Conservation (phyloP, 2,113 vertebrate species). For the Tetrao urogallus region DNA sequence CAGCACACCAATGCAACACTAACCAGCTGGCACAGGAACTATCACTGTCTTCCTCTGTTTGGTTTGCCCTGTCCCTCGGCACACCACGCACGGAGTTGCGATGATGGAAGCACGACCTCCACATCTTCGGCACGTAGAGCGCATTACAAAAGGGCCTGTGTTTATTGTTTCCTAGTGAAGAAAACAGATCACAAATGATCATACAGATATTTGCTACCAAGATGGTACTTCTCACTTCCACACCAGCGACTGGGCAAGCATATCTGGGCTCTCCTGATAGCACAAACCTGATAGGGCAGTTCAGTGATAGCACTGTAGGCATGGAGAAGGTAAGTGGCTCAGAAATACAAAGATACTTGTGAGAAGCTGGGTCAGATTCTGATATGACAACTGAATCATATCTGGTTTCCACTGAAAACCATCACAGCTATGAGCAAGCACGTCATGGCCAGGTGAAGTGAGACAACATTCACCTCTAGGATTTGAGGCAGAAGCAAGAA, state of each 20-base stretch:
- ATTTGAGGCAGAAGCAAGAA: not conserved
- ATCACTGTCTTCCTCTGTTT: slow-evolving; percentile 91
- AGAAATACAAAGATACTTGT: not conserved
- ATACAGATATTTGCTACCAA: fast-evolving
- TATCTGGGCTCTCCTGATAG: not conserved
- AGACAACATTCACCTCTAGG: fast-evolving
- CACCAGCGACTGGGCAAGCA: not conserved
- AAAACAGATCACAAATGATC: fast-evolving
- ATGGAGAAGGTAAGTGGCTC: not conserved
- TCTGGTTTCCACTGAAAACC: fast-evolving
- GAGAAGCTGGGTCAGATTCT: not conserved
- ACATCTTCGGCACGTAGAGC: slow-evolving; percentile 93
- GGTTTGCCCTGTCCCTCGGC: slow-evolving; percentile 89
- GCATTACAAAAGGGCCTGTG: slow-evolving; percentile 97
- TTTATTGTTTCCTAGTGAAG: slow-evolving; percentile 91
- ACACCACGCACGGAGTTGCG: slow-evolving; percentile 84
- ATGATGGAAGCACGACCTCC: slow-evolving; percentile 88
- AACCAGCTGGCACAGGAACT: slow-evolving; percentile 96
- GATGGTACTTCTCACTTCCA: too few species aligned
- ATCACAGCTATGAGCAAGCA: fast-evolving
- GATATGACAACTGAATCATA: fast-evolving
- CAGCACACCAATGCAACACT: not conserved
- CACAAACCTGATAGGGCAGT: not conserved
- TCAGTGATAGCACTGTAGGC: not conserved
- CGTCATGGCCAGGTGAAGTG: not conserved